These are phyloP conservation scores for Corbicula japonica DNA, from an alignment of 2,888 invertebrate species.

Conservation along the genomic window DNA sequence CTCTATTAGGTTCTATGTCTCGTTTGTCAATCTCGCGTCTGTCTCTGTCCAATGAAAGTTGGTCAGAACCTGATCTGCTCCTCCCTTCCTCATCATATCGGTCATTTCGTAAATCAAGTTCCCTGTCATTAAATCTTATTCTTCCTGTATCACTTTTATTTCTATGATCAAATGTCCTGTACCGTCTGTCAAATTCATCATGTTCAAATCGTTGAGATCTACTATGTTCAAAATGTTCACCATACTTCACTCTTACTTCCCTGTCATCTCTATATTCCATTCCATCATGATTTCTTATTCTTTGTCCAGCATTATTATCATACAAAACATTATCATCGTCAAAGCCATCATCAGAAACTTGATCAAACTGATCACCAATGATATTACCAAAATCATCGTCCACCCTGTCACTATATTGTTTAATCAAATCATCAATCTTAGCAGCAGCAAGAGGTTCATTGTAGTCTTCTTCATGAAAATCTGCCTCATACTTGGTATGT, in stretches of 20 bases:
- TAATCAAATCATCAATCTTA: slow-evolving; percentile 22
- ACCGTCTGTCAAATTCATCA: too few relatives aligned
- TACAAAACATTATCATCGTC: not conserved
- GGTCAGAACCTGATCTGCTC: too few relatives aligned
- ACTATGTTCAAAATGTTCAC: too few relatives aligned
- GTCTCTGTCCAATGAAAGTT: too few relatives aligned
- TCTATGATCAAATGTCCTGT: too few relatives aligned
- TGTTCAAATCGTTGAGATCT: too few relatives aligned
- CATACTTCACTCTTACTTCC: too few relatives aligned
- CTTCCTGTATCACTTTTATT: not conserved
- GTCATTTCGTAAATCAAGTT: not conserved
- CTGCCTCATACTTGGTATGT: too few relatives aligned
- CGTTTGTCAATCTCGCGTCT: too few relatives aligned
- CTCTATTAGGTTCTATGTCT: too few relatives aligned
- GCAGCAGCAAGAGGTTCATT: slow-evolving; percentile 16
- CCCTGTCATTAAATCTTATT: slow-evolving; percentile 1
- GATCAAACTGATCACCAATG: not conserved
- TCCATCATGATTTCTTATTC: not conserved
- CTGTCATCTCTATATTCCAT: not conserved
- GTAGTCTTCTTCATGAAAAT: slow-evolving; percentile 5
- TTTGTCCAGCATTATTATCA: not conserved
- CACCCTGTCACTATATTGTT: slow-evolving; percentile 15
- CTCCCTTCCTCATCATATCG: too few relatives aligned
- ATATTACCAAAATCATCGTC: slow-evolving; percentile 11
- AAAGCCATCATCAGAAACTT: not conserved